Evolutionary conservation across 2,113 vertebrate species (phyloP), one percentile per base, ranked within the genome.

Genomic region (Archilochus colubris): DNA sequence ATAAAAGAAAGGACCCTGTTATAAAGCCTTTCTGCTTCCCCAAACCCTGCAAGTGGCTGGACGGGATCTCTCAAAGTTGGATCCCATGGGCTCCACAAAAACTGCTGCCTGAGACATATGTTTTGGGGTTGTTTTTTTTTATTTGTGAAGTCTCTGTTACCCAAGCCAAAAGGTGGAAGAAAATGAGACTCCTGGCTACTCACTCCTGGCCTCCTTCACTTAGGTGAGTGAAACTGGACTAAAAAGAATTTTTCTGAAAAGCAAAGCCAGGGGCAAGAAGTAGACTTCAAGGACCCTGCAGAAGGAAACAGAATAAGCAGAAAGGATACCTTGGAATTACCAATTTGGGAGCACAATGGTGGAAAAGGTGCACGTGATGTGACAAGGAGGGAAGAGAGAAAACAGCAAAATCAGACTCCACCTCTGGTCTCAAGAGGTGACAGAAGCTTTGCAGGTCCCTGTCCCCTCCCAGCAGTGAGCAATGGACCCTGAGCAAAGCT

Each of bases 271-370:
- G 27, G 51, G 23, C 50, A 84, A 51, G 51, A 38, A 8, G 3
- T 40, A 40, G 40, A 40, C 40, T 40, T 40, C 40, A 40, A 51
- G 10, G 54, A 43, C 9, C 20, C 30, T 12, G 20, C 0, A 1
- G 38, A 16, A 62, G 21, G 40, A 25, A 61, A 31, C 0, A 23
- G 38, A n/a, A 33, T 28, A 55, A 48, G 38, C 43, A 48, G 21
- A 43, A 40, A 38, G 24, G 36, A 40, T 23, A 54, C 10, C 15
- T 0, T 15, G 38, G 51, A 36, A 30, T 25, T 0, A n/a, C 10
- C 36, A 28, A 28, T 54, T 53, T n/a, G 38, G 46, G 46, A 89
- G 66, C 3, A 0, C 1, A 1, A 25, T 3, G 58, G 43, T 11
- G 58, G 33, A 50, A 24, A 63, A 33, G 33, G 43, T 14, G 4